phyloP scores from a whole-genome alignment of 2,797 vertebrate species.

The Parauchenoglanis ngamensis region DNA sequence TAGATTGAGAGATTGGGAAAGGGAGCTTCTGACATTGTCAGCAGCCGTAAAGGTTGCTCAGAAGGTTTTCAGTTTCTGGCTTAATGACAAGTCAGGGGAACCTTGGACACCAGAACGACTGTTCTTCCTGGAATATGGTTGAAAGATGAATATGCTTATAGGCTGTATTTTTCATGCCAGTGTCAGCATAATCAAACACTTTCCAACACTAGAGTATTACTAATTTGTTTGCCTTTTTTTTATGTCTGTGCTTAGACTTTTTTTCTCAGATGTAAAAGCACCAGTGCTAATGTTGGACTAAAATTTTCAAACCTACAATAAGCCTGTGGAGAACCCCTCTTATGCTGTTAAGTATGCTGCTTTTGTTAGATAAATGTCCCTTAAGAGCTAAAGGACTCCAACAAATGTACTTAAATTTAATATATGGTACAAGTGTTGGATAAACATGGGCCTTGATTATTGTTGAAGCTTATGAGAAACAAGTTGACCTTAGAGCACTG shows the following conservation, averaged over 20 bases:
- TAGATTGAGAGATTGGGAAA: neutral
- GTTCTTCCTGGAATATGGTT: neutral
- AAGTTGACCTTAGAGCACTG: constrained; percentile 3
- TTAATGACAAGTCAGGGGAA: neutral
- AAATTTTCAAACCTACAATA: neutral
- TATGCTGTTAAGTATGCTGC: neutral
- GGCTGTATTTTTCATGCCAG: neutral
- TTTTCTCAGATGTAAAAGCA: neutral
- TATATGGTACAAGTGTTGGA: neutral
- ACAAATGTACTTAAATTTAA: neutral
- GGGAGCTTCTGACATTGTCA: neutral
- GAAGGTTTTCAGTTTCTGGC: neutral
- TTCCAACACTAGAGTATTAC: too few species aligned
- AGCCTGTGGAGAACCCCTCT: neutral
- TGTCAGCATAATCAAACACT: too few species aligned
- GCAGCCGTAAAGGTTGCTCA: neutral
- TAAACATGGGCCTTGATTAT: constrained; percentile 27
- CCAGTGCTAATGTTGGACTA: neutral
- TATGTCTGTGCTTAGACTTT: neutral
- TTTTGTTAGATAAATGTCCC: neutral
- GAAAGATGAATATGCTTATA: neutral
- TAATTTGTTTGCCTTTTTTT: neutral
- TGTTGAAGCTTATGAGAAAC: constrained; percentile 27
- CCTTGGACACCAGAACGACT: neutral
- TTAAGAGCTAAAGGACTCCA: constrained; percentile 3